Conservation (phyloP, 2,888 invertebrate species). For the Oconnorella tubifera region DNA sequence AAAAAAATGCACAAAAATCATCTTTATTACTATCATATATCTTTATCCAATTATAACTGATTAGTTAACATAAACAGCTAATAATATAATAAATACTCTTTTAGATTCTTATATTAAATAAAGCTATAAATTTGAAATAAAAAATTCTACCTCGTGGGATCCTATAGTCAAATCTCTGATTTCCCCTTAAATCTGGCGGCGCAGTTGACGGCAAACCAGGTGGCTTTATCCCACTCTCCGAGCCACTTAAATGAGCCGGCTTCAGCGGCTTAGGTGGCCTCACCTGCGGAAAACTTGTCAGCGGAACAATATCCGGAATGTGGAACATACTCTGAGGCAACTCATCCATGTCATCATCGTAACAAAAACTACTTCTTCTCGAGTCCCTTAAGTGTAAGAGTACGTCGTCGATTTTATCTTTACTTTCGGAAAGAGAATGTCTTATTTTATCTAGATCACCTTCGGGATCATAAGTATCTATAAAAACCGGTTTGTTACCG, state of each 20-base stretch:
- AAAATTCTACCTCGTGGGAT: not conserved
- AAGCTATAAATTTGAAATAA: too few relatives aligned
- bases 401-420: not conserved
- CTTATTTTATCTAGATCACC: not conserved
- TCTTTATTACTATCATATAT: too few relatives aligned
- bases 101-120: too few relatives aligned
- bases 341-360: not conserved
- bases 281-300: not conserved
- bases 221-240: not conserved
- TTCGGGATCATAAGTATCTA: not conserved
- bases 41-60: too few relatives aligned
- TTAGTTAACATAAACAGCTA: too few relatives aligned
- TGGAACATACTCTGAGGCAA: not conserved
- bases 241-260: not conserved
- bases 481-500: not conserved
- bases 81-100: too few relatives aligned
- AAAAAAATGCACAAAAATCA: too few relatives aligned
- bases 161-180: not conserved
- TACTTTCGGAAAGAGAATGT: not conserved
- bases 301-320: not conserved
- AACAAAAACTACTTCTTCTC: not conserved
- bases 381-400: not conserved
- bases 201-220: not conserved
- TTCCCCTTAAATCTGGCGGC: not conserved
- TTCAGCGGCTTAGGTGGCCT: conserved; percentile 11